Evolutionary conservation across 2,888 invertebrate genomes (phyloP).

Genomic region (Macrophya alboannulata): DNA sequence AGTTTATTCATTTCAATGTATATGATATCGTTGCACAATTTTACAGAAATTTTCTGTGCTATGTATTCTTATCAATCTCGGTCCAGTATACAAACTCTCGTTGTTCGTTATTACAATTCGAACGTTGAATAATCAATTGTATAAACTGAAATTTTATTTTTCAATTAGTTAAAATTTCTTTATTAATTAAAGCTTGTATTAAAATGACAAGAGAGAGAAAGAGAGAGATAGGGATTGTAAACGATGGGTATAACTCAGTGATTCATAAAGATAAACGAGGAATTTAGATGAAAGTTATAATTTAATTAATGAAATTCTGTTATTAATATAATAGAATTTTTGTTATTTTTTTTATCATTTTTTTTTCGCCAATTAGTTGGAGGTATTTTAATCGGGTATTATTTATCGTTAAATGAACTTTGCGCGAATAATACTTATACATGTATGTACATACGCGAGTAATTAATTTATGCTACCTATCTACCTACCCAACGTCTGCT

Average conservation of each 20-base stretch:
- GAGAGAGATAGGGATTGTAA: neutral
- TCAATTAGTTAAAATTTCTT: neutral
- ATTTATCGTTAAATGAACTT: neutral
- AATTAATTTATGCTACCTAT: constrained; percentile 1
- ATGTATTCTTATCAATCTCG: no score
- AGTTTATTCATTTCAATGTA: no score
- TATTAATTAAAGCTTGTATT: neutral
- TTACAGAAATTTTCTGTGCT: no score
- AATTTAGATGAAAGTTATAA: neutral
- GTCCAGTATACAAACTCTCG: no score
- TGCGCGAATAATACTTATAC: neutral
- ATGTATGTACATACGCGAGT: neutral
- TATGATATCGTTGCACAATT: no score
- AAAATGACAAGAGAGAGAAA: neutral
- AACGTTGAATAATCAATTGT: no score
- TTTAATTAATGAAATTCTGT: neutral
- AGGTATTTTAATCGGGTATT: neutral
- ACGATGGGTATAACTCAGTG: neutral
- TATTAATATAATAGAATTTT: neutral
- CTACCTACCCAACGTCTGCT: neutral
- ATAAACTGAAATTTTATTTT: no score
- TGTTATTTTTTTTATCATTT: no score
- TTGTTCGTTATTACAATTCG: no score
- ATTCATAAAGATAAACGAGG: neutral
- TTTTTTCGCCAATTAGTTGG: neutral